phyloP scores from a whole-genome alignment of 1,140 invertebrate genomes.

The Helicoverpa zea region DNA sequence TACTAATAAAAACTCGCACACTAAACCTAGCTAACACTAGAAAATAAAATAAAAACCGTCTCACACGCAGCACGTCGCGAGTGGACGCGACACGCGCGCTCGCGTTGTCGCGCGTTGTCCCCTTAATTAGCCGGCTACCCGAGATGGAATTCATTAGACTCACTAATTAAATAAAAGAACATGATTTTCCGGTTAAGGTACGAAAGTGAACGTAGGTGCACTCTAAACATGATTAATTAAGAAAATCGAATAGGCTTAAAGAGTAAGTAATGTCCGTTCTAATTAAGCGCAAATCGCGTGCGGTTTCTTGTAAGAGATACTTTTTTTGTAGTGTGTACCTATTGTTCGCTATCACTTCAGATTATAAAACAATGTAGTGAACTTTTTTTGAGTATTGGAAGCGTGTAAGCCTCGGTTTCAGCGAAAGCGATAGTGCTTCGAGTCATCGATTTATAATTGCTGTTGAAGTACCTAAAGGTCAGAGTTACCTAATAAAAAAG shows the following conservation, averaged over 20 bases:
- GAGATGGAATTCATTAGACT: slow-evolving; percentile 78
- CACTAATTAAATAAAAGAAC: slow-evolving; percentile 78
- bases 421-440: not conserved
- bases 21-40: slow-evolving; percentile 14
- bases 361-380: not conserved
- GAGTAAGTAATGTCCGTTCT: slow-evolving; percentile 58
- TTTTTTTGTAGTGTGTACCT: slow-evolving; percentile 1
- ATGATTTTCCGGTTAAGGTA: slow-evolving; percentile 78
- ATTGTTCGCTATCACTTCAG: slow-evolving; percentile 16
- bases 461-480: too few species aligned
- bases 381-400: not conserved
- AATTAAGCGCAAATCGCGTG: slow-evolving; percentile 57
- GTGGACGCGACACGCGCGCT: slow-evolving; percentile 54
- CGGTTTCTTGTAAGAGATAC: slow-evolving; percentile 26
- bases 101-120: slow-evolving; percentile 53
- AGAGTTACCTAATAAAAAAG: too few species aligned
- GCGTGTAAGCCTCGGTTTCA: not conserved
- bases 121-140: slow-evolving; percentile 74
- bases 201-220: slow-evolving; percentile 70
- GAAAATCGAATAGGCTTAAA: slow-evolving; percentile 58
- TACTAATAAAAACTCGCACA: slow-evolving; percentile 23
- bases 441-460: not conserved
- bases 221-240: slow-evolving; percentile 73
- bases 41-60: slow-evolving; percentile 56
- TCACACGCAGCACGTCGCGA: slow-evolving; percentile 51